Percentiles rank a stretch among this genome's conserved stretches.
phyloP scores from a whole-genome alignment of 1,140 invertebrate species.

The Brachionus rotundiformis region DNA sequence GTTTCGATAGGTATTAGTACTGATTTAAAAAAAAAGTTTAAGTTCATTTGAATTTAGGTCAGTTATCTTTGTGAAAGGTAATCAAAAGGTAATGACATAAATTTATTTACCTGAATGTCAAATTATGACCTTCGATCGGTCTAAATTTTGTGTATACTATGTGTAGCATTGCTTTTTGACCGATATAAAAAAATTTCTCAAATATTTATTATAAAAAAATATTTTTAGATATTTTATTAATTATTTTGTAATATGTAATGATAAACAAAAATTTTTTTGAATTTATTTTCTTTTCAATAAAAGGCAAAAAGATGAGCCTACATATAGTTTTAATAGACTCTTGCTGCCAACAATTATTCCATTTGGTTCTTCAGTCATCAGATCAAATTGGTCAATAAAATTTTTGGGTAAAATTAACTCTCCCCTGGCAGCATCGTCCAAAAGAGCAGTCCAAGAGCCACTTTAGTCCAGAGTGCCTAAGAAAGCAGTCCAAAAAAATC shows the following conservation, averaged over 20 bases:
- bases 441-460: background rate
- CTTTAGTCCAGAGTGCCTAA: background rate
- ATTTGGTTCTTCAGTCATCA: too few relatives aligned
- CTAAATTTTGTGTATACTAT: background rate
- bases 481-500: background rate
- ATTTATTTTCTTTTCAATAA: too few relatives aligned
- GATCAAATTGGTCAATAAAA: too few relatives aligned
- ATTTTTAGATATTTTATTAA: too few relatives aligned
- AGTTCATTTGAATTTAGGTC: conserved; percentile 28
- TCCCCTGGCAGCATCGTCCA: background rate
- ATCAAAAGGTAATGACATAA: conserved; percentile 28
- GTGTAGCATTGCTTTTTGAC: background rate
- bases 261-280: too few relatives aligned
- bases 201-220: too few relatives aligned
- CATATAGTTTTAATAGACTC: too few relatives aligned
- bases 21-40: background rate
- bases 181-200: background rate
- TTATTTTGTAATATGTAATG: too few relatives aligned
- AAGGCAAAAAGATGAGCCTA: too few relatives aligned
- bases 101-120: conserved; percentile 20
- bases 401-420: too few relatives aligned
- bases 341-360: too few relatives aligned
- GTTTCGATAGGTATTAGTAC: background rate
- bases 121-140: background rate
- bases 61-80: conserved; percentile 27